Evolutionary conservation across 2,797 vertebrate species (phyloP), one percentile per base, ranked within the genome.

Genomic region (Pristis pectinata): DNA sequence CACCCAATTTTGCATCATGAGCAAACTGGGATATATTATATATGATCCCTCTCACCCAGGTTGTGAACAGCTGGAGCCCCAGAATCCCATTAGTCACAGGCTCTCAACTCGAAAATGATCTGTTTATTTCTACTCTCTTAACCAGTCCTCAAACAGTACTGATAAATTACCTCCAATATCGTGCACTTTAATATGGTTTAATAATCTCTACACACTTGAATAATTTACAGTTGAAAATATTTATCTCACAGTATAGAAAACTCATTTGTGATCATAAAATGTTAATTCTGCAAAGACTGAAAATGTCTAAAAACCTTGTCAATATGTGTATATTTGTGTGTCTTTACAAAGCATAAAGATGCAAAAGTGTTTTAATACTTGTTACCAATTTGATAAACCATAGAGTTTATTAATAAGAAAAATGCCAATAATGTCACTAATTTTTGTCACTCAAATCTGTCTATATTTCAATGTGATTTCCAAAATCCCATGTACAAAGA

Each of bases 1-100:
- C 61, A 64, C 61, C 15, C 61, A 64, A 96, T 95, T 95, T 96
- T 95, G 95, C 96, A 95, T 96, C 91, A 94, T 95, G 95, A 95
- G 95, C 24, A 64, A 30, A 6, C 22, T 67, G 22, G 64, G 64
- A 67, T 17, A 0, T 67, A 67, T 67, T 67, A 67, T 64, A 72
- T 72, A 72, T 72, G 19, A 67, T 24, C 22, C 24, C 70, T 6
- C 2, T 3, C 24, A 27, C 24, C 19, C 70, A 72, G 70, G 24
- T 22, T 64, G 61, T 27, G 6, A 72, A 6, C 24, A 24, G 19
- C 24, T 72, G 24, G 24, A 72, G 22, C 24, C 22, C 70, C 22
- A 24, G 70, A 70, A 67, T 67, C 67, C 2, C 64, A 72, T 4
- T 72, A 27, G 24, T 64, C 15, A 15, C 61, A 64, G 61, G 7